Percentiles rank a stretch among this genome's conserved stretches.
Conservation (phyloP, 2,113 vertebrate species). For the human region GRCh38 chr14:99553001-99553500, state of each 20-base stretch:
- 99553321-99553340: not conserved
- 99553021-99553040: not conserved
- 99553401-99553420: too few relatives aligned
- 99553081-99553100: not conserved
- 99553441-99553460: too few relatives aligned
- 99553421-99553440: too few relatives aligned
- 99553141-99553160: not conserved
- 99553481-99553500: too few relatives aligned
- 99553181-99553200: fast-evolving
- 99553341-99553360: fast-evolving
- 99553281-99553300: not conserved
- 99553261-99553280: not conserved
- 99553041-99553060: not conserved
- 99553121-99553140: not conserved
- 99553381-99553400: too few relatives aligned
- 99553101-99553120: not conserved
- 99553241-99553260: not conserved
- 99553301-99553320: not conserved
- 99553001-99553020: not conserved
- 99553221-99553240: not conserved
- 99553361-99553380: too few relatives aligned
- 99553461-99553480: too few relatives aligned
- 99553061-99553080: not conserved
- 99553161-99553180: not conserved
- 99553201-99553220: not conserved